These are phyloP conservation scores for Halisarca cf. caerulea DNA, from an alignment of 37 sponge, comb jelly and placozoan genomes.

Conservation along the genomic window DNA sequence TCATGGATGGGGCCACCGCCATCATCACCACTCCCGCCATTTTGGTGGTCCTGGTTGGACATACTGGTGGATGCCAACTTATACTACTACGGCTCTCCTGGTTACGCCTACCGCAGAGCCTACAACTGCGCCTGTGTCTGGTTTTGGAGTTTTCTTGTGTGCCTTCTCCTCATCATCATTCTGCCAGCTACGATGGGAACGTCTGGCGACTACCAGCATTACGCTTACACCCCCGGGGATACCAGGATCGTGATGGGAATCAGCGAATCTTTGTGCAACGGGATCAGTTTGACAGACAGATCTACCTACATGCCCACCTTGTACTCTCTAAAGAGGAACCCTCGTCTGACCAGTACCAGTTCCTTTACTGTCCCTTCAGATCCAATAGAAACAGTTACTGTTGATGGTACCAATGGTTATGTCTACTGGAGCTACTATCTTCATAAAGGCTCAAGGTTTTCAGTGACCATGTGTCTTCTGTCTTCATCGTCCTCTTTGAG, in stretches of 20 bases:
- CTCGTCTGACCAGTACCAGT: not conserved
- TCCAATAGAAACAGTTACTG: too few relatives aligned
- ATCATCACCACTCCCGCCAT: not conserved
- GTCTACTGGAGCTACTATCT: not conserved
- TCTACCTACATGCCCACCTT: not conserved
- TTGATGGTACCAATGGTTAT: not conserved
- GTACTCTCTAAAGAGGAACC: not conserved
- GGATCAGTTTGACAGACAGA: not conserved
- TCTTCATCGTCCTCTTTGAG: not conserved
- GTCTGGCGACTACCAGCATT: not conserved
- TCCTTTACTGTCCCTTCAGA: not conserved
- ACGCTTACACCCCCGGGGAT: not conserved
- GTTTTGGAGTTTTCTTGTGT: not conserved
- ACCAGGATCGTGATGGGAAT: not conserved
- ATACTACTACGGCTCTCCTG: not conserved
- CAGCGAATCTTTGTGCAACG: constrained; percentile 7
- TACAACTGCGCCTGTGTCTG: not conserved
- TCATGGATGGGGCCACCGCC: not conserved
- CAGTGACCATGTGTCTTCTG: not conserved
- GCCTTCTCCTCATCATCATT: not conserved
- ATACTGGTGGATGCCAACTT: not conserved
- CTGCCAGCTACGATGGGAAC: not conserved
- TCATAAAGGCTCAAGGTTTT: not conserved
- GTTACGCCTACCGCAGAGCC: not conserved
- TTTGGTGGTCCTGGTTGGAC: not conserved